phyloP scores from a whole-genome alignment of 1,140 invertebrate genomes.

The Bilobella aurantiaca region DNA sequence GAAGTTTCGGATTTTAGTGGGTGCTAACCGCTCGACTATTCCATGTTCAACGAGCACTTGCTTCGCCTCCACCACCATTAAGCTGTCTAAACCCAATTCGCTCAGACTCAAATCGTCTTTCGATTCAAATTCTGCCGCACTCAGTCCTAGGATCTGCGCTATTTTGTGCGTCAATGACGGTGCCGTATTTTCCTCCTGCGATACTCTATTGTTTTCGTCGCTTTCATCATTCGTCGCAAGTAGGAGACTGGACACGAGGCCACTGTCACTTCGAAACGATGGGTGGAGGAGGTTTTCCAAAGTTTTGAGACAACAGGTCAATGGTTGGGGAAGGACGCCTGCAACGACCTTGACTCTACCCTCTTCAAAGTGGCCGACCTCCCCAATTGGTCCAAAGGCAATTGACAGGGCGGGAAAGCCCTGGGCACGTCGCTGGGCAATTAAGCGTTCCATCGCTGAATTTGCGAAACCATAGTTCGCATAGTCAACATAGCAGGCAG shows the following conservation, averaged over 20 bases:
- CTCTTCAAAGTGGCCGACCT: conserved; percentile 83
- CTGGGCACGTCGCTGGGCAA: conserved; percentile 68
- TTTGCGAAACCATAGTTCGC: conserved; percentile 81
- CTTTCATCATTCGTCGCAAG: conserved; percentile 3
- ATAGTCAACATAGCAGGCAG: conserved; percentile 88
- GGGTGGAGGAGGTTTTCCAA: background rate
- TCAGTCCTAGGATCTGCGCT: background rate
- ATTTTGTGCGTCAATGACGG: conserved; percentile 35
- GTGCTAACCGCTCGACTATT: no score
- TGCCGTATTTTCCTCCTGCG: conserved; percentile 56
- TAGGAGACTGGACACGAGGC: background rate
- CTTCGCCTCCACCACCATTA: background rate
- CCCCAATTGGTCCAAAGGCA: conserved; percentile 92
- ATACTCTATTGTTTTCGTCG: background rate
- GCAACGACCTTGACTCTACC: conserved; percentile 45
- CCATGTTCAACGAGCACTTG: no score
- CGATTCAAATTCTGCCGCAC: background rate
- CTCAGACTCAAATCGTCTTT: background rate
- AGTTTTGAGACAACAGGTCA: background rate
- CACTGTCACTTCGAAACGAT: background rate
- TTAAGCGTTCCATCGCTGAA: conserved; percentile 87
- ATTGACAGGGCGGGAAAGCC: conserved; percentile 73
- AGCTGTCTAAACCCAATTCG: background rate
- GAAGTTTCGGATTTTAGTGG: no score
- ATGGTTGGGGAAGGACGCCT: background rate